These are phyloP conservation scores for Tetrao urogallus DNA, from an alignment of 2,113 vertebrate species.

Conservation along the genomic window DNA sequence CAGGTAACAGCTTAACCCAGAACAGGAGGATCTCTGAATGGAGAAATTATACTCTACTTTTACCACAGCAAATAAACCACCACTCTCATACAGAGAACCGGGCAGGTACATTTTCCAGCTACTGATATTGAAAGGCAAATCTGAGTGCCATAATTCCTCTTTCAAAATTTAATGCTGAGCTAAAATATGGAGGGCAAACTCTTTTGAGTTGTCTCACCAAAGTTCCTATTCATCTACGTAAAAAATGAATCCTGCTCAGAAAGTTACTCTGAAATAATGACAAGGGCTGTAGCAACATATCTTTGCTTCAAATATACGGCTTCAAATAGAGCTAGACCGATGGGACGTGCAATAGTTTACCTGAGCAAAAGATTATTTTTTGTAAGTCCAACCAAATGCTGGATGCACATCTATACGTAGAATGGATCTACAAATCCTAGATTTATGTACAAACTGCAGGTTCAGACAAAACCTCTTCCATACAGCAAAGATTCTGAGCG, in stretches of 20 bases:
- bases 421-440: neutral
- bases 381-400: neutral
- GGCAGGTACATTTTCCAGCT: neutral
- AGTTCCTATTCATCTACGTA: slow-evolving; percentile 20
- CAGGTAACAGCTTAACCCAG: neutral
- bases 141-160: neutral
- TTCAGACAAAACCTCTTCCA: neutral
- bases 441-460: neutral
- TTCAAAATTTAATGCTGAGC: slow-evolving; percentile 13
- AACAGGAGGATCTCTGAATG: neutral
- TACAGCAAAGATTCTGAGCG: neutral
- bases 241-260: slow-evolving; percentile 37
- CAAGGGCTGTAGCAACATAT: slow-evolving; percentile 11
- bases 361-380: neutral
- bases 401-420: neutral
- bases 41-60: neutral
- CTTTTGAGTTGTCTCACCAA: neutral
- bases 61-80: neutral
- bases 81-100: neutral
- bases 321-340: neutral
- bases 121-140: slow-evolving; percentile 23
- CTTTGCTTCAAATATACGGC: neutral
- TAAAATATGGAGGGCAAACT: slow-evolving; percentile 4
- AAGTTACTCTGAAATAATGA: neutral
- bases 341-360: neutral